phyloP scores from a whole-genome alignment of 2,888 invertebrate species.

The Pyrocoelia pectoralis region DNA sequence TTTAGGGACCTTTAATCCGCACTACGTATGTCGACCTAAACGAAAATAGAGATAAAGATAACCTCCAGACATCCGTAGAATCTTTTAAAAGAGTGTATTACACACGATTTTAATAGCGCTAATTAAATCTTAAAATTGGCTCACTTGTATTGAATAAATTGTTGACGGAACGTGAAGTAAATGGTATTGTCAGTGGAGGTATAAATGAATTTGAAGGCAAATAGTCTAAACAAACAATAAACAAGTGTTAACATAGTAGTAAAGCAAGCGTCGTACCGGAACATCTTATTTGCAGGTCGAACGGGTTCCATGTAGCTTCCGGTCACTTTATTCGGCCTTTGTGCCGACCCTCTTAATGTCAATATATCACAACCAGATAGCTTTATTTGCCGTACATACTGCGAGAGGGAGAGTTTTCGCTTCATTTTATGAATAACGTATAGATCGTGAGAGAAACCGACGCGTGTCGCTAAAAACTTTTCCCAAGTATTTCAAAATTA shows the following conservation, averaged over 20 bases:
- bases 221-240: constrained; percentile 34
- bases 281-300: constrained; percentile 58
- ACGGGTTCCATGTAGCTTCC: constrained; percentile 52
- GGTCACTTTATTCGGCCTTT: constrained; percentile 57
- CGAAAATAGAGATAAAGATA: constrained; percentile 15
- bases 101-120: not conserved
- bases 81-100: not conserved
- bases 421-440: constrained; percentile 33
- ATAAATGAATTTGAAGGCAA: constrained; percentile 19
- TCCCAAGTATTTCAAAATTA: constrained; percentile 42
- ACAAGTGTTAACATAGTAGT: constrained; percentile 34
- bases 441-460: constrained; percentile 19
- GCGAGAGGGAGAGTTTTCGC: constrained; percentile 25
- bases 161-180: not conserved
- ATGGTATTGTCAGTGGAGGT: not conserved
- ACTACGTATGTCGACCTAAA: constrained; percentile 18
- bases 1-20: constrained; percentile 24
- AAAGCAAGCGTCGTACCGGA: constrained; percentile 42
- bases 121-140: constrained; percentile 4
- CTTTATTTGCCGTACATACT: constrained; percentile 52
- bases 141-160: not conserved
- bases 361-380: constrained; percentile 55
- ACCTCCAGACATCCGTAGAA: not conserved
- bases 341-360: constrained; percentile 52
- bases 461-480: constrained; percentile 21